Base-by-base conservation (phyloP, 2,888 invertebrate genomes). In the Caenorhabditis imperialis region DNA sequence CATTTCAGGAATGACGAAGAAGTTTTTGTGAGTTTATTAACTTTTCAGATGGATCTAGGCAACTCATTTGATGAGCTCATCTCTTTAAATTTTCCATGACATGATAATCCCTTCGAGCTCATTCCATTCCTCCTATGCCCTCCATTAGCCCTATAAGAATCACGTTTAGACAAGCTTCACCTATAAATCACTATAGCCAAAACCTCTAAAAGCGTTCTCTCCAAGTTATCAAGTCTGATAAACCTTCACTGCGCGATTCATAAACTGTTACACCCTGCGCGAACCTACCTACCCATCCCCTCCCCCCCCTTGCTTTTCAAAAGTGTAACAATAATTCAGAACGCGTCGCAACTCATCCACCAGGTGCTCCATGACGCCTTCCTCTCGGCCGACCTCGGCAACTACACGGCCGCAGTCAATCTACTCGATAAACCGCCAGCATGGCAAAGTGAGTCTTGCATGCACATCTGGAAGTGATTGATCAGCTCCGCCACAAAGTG, bases 301-400 rank as follows among this genome's bases (percentile, higher is more conserved):
- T 14, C 47, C 37, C n/a, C 18, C 23, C n/a, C 51, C 3, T 10
- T 35, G 25, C 20, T 18, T 10, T 23, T 14, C 25, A 35, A 27
- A 58, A 53, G 50, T 57, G 50, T 58, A 58, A 44, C 51, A 53
- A 27, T 20, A 8, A 14, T 76, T 50, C 69, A 82, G 82, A 81
- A 82, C 74, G 82, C 82, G 27, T 70, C 72, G 42, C 74, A 78
- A 51, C 57, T 82, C 60, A 73, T 82, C 53, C 78, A 79, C 37
- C 74, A 79, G 53, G 81, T 80, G n/a, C 71, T 82, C 22, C 74
- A 76, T 69, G 82, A 80, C 40, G 82, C 82, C 16, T 82, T 82
- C 25, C 55, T 78, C 4, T 76, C 81, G 18, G 55, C 78, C 22
- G 67, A 79, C 25, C 54, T 82, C 62, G 63, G 55, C 27, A 82